Evolutionary conservation across 2,888 invertebrate genomes (phyloP).

Genomic region (Orgyia antiqua): DNA sequence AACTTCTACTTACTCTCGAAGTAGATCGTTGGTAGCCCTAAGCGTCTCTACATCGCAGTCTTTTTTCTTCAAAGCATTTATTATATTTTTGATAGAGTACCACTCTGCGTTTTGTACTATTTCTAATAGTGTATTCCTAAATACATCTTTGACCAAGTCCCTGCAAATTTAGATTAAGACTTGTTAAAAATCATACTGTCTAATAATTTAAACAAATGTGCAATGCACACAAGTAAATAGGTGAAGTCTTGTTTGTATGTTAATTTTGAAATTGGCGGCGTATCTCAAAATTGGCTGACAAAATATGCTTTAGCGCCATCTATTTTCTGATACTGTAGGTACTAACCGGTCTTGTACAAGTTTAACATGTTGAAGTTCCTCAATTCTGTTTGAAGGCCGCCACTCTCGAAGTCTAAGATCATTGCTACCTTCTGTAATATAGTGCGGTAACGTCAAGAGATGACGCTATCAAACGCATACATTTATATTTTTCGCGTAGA

Average conservation of each 20-base stretch:
- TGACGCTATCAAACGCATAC: conserved; percentile 32
- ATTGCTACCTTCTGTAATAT: conserved; percentile 47
- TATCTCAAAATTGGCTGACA: no score
- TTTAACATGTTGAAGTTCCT: conserved; percentile 43
- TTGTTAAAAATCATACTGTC: not conserved
- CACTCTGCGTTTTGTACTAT: conserved; percentile 43
- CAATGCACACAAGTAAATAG: no score
- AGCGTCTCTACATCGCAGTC: conserved; percentile 29
- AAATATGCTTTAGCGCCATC: conserved; percentile 45
- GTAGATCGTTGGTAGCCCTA: conserved; percentile 30
- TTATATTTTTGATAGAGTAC: conserved; percentile 35
- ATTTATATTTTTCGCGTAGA: no score
- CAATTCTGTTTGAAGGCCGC: conserved; percentile 26
- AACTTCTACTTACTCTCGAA: conserved; percentile 38
- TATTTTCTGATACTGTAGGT: conserved; percentile 8
- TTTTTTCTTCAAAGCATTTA: conserved; percentile 30
- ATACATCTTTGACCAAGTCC: conserved; percentile 39
- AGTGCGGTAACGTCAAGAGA: conserved; percentile 27
- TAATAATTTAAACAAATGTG: no score
- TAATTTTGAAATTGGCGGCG: no score
- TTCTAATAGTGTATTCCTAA: conserved; percentile 47
- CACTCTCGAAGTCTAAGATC: conserved; percentile 33
- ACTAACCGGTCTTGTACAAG: conserved; percentile 52
- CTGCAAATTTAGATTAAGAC: conserved; percentile 38
- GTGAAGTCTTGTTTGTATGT: no score